Conservation (phyloP, 2,888 invertebrate species). For the Therioaphis trifolii region DNA sequence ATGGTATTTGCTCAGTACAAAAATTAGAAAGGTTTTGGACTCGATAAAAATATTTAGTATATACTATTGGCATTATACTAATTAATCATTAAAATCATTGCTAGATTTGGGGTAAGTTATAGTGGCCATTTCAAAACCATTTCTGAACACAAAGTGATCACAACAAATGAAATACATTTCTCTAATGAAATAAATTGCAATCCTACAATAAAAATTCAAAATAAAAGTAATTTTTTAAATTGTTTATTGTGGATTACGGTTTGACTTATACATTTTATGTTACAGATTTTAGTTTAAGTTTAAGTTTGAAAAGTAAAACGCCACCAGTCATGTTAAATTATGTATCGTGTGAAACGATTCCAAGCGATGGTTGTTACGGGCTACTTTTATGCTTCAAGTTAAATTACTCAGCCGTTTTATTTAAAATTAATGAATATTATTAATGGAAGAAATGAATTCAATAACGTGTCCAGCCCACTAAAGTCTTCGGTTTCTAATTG, state of each 20-base stretch:
- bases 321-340: not conserved
- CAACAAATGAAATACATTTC: not conserved
- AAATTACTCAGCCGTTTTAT: not conserved
- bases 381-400: slow-evolving; percentile 35
- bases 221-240: not conserved
- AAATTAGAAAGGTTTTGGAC: slow-evolving; percentile 1
- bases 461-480: too few species aligned
- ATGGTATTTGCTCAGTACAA: slow-evolving; percentile 18
- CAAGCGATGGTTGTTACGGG: not conserved
- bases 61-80: too few species aligned
- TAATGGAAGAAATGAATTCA: too few species aligned
- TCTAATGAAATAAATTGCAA: not conserved
- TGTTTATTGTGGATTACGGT: too few species aligned
- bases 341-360: not conserved
- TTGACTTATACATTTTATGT: too few species aligned
- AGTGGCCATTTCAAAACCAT: slow-evolving; percentile 34
- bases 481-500: too few species aligned
- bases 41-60: not conserved
- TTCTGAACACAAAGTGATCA: slow-evolving; percentile 15
- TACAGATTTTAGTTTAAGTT: slow-evolving; percentile 12
- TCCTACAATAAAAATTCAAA: not conserved
- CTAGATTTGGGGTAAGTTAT: slow-evolving; percentile 27
- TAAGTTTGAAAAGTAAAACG: slow-evolving; percentile 2
- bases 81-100: not conserved
- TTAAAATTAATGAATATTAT: too few species aligned